Evolutionary conservation across 1,140 invertebrate genomes (phyloP), one percentile per base, ranked within the genome.

Genomic region (Polypedilum pembai): DNA sequence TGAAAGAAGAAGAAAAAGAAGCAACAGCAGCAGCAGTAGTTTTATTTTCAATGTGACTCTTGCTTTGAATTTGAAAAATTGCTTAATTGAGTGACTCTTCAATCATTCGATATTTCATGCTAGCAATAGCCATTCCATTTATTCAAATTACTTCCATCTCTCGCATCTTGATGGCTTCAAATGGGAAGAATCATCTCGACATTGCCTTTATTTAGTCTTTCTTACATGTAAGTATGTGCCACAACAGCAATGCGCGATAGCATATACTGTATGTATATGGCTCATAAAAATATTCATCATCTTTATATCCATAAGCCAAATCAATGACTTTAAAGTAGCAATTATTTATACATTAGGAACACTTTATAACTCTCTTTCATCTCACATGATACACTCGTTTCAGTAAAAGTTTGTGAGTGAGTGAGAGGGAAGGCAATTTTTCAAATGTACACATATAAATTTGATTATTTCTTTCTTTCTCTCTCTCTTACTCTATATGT

Each of bases 331-430:
- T 69, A 69, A 69, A 69, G 65, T 69, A 69, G 65, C 65, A 69
- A 69, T 69, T 69, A 69, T 69, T 20, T 20, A 69, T 69, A 69
- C 65, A 69, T 69, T 69, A 69, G 65, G 65, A 69, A 69, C 65
- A 69, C 65, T 69, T 69, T 69, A 20, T 69, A 21, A 69, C 17
- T 69, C 65, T 69, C 65, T 69, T 69, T 69, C 65, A 69, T 69
- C 65, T 69, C 7, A 8, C 65, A 69, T 69, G 65, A 69, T 69
- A 69, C 65, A 69, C 20, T 56, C 45, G 12, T 4, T n/a, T 15
- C 12, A 12, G 12, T 1, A 33, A 33, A 17, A 66, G 3, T 66
- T 66, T 1, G 17, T 66, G 65, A 17, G 8, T 66, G 17, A 17
- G 15, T 45, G 41, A 56, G 45, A 56, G 45, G n/a, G 45, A 56